Percentiles rank a stretch among this genome's conserved stretches.
phyloP scores from a whole-genome alignment of 2,797 vertebrate genomes.

The Sebastes diaconus region DNA sequence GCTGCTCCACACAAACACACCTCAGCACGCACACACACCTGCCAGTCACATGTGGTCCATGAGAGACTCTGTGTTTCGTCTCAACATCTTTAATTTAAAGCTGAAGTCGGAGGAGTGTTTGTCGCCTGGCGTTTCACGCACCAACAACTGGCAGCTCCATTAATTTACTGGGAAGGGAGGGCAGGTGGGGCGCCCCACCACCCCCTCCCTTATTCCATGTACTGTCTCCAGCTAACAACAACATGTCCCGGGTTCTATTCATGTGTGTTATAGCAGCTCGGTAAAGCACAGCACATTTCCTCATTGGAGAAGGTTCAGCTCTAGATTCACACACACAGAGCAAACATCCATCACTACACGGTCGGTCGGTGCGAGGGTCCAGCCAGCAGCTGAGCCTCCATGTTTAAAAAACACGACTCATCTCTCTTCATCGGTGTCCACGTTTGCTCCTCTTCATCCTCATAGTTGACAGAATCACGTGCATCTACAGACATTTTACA shows the following conservation, averaged over 20 bases:
- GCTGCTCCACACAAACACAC: slow-evolving; percentile 47
- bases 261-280: not conserved
- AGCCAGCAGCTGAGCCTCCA: not conserved
- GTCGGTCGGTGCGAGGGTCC: not conserved
- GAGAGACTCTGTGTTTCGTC: slow-evolving; percentile 25
- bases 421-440: not conserved
- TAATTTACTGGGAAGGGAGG: slow-evolving; percentile 21
- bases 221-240: not conserved
- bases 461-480: not conserved
- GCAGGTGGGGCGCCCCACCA: not conserved
- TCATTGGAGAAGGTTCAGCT: not conserved
- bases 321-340: not conserved
- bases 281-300: not conserved
- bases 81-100: slow-evolving; percentile 60
- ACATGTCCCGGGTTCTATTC: not conserved
- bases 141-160: slow-evolving; percentile 35
- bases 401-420: not conserved
- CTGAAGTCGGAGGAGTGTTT: slow-evolving; percentile 21
- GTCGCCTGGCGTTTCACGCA: slow-evolving; percentile 17
- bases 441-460: not conserved
- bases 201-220: not conserved
- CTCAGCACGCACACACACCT: slow-evolving; percentile 4
- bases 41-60: slow-evolving; percentile 39
- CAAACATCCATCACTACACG: not conserved
- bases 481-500: not conserved